Conservation (phyloP, 2,888 invertebrate genomes). For the Nycteola revayana region DNA sequence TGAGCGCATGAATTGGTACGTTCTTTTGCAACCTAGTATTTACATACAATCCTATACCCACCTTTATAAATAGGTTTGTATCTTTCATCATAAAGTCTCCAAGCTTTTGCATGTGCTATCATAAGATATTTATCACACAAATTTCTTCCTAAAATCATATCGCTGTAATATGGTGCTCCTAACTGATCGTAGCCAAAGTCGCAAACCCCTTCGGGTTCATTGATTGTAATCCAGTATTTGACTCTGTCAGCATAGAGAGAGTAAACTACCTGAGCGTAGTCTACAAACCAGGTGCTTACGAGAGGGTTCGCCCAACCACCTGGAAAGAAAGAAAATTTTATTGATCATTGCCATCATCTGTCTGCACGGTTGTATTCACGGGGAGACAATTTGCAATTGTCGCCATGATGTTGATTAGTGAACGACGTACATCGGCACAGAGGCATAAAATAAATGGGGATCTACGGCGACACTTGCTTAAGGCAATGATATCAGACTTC, state of each 20-base stretch:
- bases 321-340: slow-evolving; percentile 32
- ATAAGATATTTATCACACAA: slow-evolving; percentile 84
- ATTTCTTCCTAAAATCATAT: slow-evolving; percentile 77
- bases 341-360: too few species aligned
- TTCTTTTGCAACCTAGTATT: too few species aligned
- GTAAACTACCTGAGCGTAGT: slow-evolving; percentile 82
- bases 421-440: too few species aligned
- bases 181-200: slow-evolving; percentile 59
- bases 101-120: slow-evolving; percentile 85
- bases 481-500: too few species aligned
- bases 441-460: too few species aligned
- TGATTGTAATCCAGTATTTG: slow-evolving; percentile 87
- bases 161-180: slow-evolving; percentile 49
- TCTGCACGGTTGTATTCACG: too few species aligned
- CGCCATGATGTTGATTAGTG: too few species aligned
- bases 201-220: slow-evolving; percentile 83
- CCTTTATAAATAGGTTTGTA: slow-evolving; percentile 57
- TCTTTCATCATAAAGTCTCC: slow-evolving; percentile 80
- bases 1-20: too few species aligned
- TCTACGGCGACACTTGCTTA: too few species aligned
- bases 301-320: slow-evolving; percentile 86
- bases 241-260: slow-evolving; percentile 83
- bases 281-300: slow-evolving; percentile 83
- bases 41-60: slow-evolving; percentile 1
- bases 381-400: too few species aligned